These are phyloP conservation scores for Chrysaora quinquecirrha DNA, from an alignment of 30 jellyfish, hydroid and myxozoan species.

Conservation along the genomic window DNA sequence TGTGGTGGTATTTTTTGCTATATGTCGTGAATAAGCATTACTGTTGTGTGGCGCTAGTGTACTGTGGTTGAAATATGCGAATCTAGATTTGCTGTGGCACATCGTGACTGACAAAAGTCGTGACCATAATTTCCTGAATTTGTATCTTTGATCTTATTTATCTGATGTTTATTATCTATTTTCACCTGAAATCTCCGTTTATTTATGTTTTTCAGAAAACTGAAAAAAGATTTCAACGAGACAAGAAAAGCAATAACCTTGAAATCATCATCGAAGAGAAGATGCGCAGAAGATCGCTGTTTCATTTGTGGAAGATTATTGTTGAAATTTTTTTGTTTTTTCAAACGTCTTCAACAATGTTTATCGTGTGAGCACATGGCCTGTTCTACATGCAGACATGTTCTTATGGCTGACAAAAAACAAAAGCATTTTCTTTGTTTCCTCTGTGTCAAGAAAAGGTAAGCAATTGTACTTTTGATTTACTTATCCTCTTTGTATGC, in stretches of 20 bases:
- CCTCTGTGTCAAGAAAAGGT: constrained; percentile 86
- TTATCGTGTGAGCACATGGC: constrained; percentile 88
- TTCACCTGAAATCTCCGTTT: no score
- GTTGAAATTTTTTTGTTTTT: constrained; percentile 66
- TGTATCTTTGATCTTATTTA: no score
- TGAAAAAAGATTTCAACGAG: constrained; percentile 77
- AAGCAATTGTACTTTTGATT: no score
- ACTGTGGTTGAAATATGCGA: no score
- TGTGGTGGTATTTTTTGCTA: no score
- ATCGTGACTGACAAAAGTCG: no score
- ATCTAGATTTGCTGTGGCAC: no score
- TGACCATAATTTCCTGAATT: no score
- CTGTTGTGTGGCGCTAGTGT: no score
- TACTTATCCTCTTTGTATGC: no score
- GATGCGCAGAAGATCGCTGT: constrained; percentile 76
- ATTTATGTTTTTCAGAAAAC: constrained; percentile 60
- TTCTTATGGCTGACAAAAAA: constrained; percentile 26
- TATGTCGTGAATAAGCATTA: no score
- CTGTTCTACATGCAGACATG: constrained; percentile 73
- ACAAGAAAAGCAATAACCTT: constrained; percentile 71
- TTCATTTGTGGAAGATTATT: constrained; percentile 72
- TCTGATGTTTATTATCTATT: no score
- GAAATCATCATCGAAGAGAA: constrained; percentile 69
- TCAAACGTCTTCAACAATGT: constrained; percentile 76
- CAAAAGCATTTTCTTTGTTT: constrained; percentile 71